Evolutionary conservation across 2,888 invertebrate genomes (phyloP), one percentile per base, ranked within the genome.

Genomic region (Trissoscelio sp.): DNA sequence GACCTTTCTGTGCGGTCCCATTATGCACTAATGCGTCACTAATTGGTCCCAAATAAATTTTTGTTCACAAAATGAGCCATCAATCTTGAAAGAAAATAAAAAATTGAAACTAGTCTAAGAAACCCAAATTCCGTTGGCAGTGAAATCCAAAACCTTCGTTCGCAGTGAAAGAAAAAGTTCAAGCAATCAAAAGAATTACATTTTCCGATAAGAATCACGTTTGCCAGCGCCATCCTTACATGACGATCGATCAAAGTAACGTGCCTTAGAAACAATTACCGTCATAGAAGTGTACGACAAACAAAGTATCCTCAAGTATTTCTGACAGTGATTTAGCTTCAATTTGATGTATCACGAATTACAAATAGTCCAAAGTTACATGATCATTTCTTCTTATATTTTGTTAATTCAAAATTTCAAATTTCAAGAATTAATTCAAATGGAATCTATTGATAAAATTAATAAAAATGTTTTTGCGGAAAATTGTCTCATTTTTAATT

Each of bases 211-310:
- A 62, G 12, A 34, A 48, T 66, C 64, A 12, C 2, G 2, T 42
- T 14, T 42, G n/a, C 11, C 62, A 64, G n/a, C 24, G 24, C 14
- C 53, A 53, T 55, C 55, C 24, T 42, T 18, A 20, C 9, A 31
- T 57, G 69, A 34, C 48, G 70, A 70, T 70, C 70, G 70, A 70
- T 70, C 58, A 70, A 58, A 18, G 34, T 48, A 48, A 34, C 58
- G 39, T 48, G 16, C 37, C 39, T 37, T 46, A 58, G 48, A 48
- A 70, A 70, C 70, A 70, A 58, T 70, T 58, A 70, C 48, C 31
- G 48, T 70, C 70, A 70, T 16, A 70, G 16, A 70, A 34, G 18
- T n/a, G 48, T 39, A 46, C 22, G 58, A 58, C 37, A 46, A 58
- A 58, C 53, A 67, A 53, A 42, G n/a, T n/a, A n/a, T n/a, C n/a